These are phyloP conservation scores for Invenusta paracnida DNA, from an alignment of 2,888 invertebrate species.

Conservation along the genomic window DNA sequence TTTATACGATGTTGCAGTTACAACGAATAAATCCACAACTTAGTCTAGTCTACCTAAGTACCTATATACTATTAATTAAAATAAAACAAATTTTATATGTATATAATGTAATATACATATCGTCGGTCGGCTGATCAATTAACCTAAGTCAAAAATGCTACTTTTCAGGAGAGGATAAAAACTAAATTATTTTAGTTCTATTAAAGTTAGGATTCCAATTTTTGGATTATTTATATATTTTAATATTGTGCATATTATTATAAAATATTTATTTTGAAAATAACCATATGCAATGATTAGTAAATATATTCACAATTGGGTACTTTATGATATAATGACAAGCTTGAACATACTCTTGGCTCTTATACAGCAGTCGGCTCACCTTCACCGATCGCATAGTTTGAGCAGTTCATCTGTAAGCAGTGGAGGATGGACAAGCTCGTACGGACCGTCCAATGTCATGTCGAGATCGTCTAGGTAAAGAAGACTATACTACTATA, in stretches of 20 bases:
- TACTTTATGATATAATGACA: background rate
- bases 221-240: too few relatives aligned
- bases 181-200: background rate
- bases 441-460: conserved; percentile 15
- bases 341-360: background rate
- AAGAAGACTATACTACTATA: background rate
- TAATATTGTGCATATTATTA: background rate
- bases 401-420: conserved; percentile 5
- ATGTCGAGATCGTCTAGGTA: background rate
- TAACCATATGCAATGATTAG: background rate
- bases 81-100: too few relatives aligned
- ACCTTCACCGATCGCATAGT: background rate
- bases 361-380: background rate
- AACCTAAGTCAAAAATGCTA: background rate
- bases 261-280: background rate
- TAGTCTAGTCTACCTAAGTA: too few relatives aligned
- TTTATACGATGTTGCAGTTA: too few relatives aligned
- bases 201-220: background rate
- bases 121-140: background rate
- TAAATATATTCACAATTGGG: background rate
- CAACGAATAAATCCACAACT: too few relatives aligned
- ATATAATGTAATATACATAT: background rate
- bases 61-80: too few relatives aligned
- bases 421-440: conserved; percentile 11
- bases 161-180: background rate